Evolutionary conservation across 2,113 vertebrate genomes (phyloP).

Genomic region (Callionymus lyra): DNA sequence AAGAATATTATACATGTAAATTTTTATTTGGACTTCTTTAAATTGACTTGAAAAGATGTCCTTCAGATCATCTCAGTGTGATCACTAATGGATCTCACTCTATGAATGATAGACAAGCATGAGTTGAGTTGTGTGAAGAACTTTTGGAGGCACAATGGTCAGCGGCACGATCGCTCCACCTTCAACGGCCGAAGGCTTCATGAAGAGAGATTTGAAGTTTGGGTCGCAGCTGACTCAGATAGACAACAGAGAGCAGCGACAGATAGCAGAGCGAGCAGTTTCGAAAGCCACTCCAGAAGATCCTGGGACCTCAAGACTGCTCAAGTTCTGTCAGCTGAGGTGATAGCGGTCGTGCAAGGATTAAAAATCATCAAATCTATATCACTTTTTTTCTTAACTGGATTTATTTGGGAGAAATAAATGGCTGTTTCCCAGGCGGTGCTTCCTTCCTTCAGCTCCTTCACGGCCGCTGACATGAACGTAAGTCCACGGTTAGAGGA

Average conservation of each 20-base stretch:
- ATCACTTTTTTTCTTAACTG: conserved; percentile 2
- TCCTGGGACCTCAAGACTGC: no score
- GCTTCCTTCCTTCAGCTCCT: conserved; percentile 67
- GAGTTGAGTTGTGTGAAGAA: no score
- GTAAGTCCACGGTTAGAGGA: conserved; percentile 50
- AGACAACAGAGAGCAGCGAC: conserved; percentile 52
- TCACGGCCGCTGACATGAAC: conserved; percentile 62
- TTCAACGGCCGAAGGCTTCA: conserved; percentile 54
- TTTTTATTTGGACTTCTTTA: no score
- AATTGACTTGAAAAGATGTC: no score
- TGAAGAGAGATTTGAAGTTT: conserved; percentile 60
- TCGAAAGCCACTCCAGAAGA: conserved; percentile 16
- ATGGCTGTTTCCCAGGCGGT: conserved; percentile 64
- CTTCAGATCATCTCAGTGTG: no score
- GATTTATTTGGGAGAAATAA: conserved; percentile 9
- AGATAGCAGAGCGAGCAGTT: conserved; percentile 41
- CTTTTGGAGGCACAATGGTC: neutral
- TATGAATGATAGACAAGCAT: no score
- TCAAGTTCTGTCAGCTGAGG: no score
- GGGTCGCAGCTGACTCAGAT: conserved; percentile 55
- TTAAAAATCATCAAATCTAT: neutral
- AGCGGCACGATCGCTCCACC: conserved; percentile 42
- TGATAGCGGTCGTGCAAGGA: conserved; percentile 2
- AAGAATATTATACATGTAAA: no score
- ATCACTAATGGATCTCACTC: no score